Conservation (phyloP, 1,140 invertebrate genomes). For the Camponotus vicinus region DNA sequence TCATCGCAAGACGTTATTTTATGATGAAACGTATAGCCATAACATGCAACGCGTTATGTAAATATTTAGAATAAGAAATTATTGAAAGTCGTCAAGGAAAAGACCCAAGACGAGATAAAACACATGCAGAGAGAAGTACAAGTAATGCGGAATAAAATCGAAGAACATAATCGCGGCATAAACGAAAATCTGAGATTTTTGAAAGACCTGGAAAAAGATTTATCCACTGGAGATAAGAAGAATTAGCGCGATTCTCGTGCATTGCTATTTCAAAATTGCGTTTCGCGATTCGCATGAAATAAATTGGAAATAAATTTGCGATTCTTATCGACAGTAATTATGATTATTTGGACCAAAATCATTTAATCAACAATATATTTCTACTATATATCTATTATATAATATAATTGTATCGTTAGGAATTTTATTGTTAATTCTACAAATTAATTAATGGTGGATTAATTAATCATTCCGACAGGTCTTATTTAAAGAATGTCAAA, state of each 20-base stretch:
- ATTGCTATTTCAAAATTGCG: neutral
- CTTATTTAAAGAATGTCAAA: no score
- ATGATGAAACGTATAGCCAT: neutral
- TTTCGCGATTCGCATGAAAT: neutral
- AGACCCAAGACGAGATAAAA: constrained; percentile 74
- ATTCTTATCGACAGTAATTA: no score
- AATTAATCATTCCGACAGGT: no score
- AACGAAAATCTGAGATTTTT: constrained; percentile 76
- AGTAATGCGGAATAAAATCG: constrained; percentile 72
- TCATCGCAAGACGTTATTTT: neutral
- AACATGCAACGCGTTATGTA: neutral
- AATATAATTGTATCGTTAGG: no score
- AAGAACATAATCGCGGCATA: constrained; percentile 76
- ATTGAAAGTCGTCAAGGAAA: constrained; percentile 70
- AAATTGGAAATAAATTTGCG: neutral
- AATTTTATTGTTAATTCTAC: no score
- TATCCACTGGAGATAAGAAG: constrained; percentile 63
- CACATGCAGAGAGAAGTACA: constrained; percentile 73
- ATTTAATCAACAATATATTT: no score
- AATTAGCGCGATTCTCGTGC: neutral
- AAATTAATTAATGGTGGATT: no score
- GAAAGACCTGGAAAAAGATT: constrained; percentile 68
- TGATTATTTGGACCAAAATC: no score
- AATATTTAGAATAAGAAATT: constrained; percentile 71
- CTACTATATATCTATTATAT: no score